These are phyloP conservation scores for Leptopterna dolabrata DNA, from an alignment of 2,888 invertebrate genomes.

Conservation along the genomic window DNA sequence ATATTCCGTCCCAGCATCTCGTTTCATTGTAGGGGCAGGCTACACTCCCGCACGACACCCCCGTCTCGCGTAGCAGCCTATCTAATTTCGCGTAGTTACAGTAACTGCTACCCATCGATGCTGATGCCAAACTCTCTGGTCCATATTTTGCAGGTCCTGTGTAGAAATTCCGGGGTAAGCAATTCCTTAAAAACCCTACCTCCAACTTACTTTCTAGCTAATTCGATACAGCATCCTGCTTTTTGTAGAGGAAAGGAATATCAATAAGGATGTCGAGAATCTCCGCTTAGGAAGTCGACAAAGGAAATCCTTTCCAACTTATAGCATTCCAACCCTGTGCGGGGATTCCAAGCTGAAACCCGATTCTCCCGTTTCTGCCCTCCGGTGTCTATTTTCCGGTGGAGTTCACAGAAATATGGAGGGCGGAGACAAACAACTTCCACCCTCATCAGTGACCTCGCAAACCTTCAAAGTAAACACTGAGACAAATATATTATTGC, in stretches of 20 bases:
- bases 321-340: not conserved
- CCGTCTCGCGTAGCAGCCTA: not conserved
- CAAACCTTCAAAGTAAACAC: not conserved
- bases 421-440: not conserved
- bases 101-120: too few relatives aligned
- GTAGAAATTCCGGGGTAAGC: too few relatives aligned
- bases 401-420: not conserved
- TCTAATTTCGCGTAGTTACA: not conserved
- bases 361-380: not conserved
- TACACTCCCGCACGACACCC: not conserved
- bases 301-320: not conserved
- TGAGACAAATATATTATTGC: not conserved
- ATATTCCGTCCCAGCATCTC: too few relatives aligned
- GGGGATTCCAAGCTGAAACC: not conserved
- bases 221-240: not conserved
- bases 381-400: not conserved
- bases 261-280: not conserved
- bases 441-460: not conserved
- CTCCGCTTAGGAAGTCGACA: not conserved
- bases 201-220: too few relatives aligned
- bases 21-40: not conserved
- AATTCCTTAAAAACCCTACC: too few relatives aligned
- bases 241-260: not conserved
- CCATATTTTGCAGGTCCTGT: too few relatives aligned
- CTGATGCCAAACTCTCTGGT: too few relatives aligned